Conservation (phyloP, 30 jellyfish, hydroid and myxozoan genomes). For the Aurelia coerulea region DNA sequence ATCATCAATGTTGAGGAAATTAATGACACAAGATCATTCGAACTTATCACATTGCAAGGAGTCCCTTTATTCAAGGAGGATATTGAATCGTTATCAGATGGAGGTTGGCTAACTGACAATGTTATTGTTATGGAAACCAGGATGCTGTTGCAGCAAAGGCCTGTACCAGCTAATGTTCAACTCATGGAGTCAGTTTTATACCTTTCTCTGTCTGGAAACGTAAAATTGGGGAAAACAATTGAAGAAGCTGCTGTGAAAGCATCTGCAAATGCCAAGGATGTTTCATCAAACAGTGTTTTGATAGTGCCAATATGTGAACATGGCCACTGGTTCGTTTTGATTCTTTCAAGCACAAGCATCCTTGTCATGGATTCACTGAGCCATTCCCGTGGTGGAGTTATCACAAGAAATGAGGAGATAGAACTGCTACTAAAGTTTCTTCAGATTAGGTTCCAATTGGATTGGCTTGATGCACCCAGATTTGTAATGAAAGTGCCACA, state of each 20-base stretch:
- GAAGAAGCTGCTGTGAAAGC: conserved; percentile 11
- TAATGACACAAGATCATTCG: no score
- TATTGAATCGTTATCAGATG: no score
- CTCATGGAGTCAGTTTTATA: conserved; percentile 20
- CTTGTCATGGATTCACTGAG: conserved; percentile 29
- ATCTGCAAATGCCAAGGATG: conserved; percentile 13
- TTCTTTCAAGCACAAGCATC: conserved; percentile 5
- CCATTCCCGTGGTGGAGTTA: not conserved
- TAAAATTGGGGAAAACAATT: not conserved
- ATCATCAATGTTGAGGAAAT: no score
- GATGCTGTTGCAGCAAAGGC: conserved; percentile 4
- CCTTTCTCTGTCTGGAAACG: conserved; percentile 6
- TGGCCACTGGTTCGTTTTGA: conserved; percentile 20
- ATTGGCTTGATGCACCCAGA: not conserved
- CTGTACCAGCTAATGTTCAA: not conserved
- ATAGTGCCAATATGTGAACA: conserved; percentile 42
- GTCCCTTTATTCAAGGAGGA: conserved; percentile 36
- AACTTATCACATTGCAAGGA: no score
- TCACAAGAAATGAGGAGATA: not conserved
- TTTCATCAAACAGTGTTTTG: conserved; percentile 5
- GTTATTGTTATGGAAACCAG: conserved; percentile 5
- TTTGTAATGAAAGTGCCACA: conserved; percentile 10
- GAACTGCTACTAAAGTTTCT: not conserved
- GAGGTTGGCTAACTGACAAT: conserved; percentile 30
- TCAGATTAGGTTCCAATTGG: not conserved